Evolutionary conservation across 2,888 invertebrate genomes (phyloP).

Genomic region (Spisula subtruncata): DNA sequence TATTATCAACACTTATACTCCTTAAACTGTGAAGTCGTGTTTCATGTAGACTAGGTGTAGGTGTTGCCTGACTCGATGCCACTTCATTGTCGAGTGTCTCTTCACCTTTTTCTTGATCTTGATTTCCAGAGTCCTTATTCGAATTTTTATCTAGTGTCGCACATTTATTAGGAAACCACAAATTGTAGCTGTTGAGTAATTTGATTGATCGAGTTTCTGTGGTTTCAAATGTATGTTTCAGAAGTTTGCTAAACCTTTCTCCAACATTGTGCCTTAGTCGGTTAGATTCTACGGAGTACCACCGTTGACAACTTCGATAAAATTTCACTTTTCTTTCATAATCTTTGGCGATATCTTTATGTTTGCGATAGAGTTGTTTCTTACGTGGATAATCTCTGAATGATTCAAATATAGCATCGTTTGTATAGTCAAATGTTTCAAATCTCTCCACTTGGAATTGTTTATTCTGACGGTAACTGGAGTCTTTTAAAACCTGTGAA

Average conservation of each 20-base stretch:
- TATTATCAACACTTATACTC: constrained; percentile 62
- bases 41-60: not conserved
- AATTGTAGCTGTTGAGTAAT: constrained; percentile 58
- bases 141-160: not conserved
- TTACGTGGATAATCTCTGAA: constrained; percentile 67
- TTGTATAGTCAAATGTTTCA: constrained; percentile 50
- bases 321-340: constrained; percentile 59
- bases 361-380: constrained; percentile 60
- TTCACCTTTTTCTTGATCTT: not conserved
- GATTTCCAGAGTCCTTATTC: not conserved
- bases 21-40: constrained; percentile 51
- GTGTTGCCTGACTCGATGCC: not conserved
- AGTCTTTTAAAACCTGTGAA: constrained; percentile 1
- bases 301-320: constrained; percentile 56
- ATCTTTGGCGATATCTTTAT: constrained; percentile 62
- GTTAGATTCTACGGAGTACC: constrained; percentile 51
- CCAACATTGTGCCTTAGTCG: constrained; percentile 59
- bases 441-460: constrained; percentile 24
- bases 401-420: constrained; percentile 68
- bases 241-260: constrained; percentile 58
- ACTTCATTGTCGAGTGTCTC: not conserved
- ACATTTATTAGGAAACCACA: constrained; percentile 44
- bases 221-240: constrained; percentile 46
- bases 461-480: not conserved
- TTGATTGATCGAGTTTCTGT: constrained; percentile 41